phyloP scores from a whole-genome alignment of 2,888 invertebrate species.

The Galerucella pusilla region DNA sequence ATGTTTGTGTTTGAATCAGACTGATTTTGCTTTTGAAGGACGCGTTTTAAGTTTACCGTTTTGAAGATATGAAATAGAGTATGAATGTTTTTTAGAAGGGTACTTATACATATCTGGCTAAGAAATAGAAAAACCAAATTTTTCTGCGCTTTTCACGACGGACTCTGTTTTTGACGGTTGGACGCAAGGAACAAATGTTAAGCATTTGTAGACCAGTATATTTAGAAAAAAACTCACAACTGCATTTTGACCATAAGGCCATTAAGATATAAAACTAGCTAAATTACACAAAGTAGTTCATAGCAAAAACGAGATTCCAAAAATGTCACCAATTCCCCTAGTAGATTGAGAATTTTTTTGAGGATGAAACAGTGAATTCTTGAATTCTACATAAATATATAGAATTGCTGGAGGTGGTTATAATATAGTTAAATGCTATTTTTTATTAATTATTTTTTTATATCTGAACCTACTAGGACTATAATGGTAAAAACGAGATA shows the following conservation, averaged over 20 bases:
- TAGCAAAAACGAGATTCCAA: slow-evolving; percentile 31
- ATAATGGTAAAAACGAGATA: slow-evolving; percentile 36
- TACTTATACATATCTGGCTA: slow-evolving; percentile 25
- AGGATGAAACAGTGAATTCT: slow-evolving; percentile 11
- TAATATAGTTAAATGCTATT: slow-evolving; percentile 30
- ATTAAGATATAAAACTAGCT: slow-evolving; percentile 39
- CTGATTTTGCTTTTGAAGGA: background rate
- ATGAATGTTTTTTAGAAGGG: background rate
- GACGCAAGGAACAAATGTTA: slow-evolving; percentile 64
- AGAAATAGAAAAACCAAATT: slow-evolving; percentile 43
- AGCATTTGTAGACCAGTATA: slow-evolving; percentile 58
- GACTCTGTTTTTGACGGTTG: slow-evolving; percentile 58
- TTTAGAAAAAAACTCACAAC: slow-evolving; percentile 43
- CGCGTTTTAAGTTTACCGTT: background rate
- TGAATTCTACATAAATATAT: slow-evolving; percentile 26
- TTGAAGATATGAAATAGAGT: background rate
- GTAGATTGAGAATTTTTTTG: slow-evolving; percentile 34
- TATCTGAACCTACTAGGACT: slow-evolving; percentile 39
- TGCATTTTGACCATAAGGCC: slow-evolving; percentile 20
- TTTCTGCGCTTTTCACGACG: slow-evolving; percentile 57
- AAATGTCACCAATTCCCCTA: slow-evolving; percentile 38
- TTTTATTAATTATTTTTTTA: slow-evolving; percentile 18
- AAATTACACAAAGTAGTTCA: slow-evolving; percentile 31
- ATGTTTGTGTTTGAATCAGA: background rate
- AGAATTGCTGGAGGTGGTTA: slow-evolving; percentile 28